Percentiles rank a stretch among this genome's conserved stretches.
Conservation (phyloP, 2,888 invertebrate species). For the Polylopha cassiicola region DNA sequence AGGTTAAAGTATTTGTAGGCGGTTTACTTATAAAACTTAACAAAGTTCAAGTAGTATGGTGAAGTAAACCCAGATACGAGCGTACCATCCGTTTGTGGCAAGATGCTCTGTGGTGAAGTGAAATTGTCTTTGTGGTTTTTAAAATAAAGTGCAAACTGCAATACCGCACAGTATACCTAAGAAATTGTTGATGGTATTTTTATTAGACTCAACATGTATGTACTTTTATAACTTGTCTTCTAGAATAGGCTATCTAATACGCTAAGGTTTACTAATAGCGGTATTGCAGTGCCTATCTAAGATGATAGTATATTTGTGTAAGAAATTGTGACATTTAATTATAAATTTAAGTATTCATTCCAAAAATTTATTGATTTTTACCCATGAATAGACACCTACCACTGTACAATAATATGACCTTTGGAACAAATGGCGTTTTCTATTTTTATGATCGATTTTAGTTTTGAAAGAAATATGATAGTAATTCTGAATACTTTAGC, state of each 20-base stretch:
- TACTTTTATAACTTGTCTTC: too few relatives aligned
- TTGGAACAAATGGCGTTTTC: too few relatives aligned
- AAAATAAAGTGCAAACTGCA: conserved; percentile 26
- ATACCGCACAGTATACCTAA: conserved; percentile 25
- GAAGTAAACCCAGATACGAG: too few relatives aligned
- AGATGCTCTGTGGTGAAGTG: not conserved
- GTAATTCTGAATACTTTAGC: too few relatives aligned
- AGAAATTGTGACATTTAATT: conserved; percentile 43
- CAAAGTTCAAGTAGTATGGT: too few relatives aligned
- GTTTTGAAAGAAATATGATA: too few relatives aligned
- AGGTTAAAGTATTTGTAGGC: too few relatives aligned
- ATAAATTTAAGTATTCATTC: conserved; percentile 45
- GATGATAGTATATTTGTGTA: conserved; percentile 39
- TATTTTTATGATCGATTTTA: not conserved
- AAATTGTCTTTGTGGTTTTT: not conserved
- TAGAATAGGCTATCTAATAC: not conserved
- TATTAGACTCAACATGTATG: conserved; percentile 3
- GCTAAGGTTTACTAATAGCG: conserved; percentile 21
- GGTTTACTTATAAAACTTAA: too few relatives aligned
- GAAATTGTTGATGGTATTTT: not conserved
- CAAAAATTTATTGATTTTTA: conserved; percentile 29
- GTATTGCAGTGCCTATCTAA: conserved; percentile 35
- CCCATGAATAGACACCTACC: conserved; percentile 3
- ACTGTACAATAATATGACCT: conserved; percentile 4
- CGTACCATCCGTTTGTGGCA: not conserved